Conservation (phyloP, 2,797 vertebrate genomes). For the Etheostoma nigrum region DNA sequence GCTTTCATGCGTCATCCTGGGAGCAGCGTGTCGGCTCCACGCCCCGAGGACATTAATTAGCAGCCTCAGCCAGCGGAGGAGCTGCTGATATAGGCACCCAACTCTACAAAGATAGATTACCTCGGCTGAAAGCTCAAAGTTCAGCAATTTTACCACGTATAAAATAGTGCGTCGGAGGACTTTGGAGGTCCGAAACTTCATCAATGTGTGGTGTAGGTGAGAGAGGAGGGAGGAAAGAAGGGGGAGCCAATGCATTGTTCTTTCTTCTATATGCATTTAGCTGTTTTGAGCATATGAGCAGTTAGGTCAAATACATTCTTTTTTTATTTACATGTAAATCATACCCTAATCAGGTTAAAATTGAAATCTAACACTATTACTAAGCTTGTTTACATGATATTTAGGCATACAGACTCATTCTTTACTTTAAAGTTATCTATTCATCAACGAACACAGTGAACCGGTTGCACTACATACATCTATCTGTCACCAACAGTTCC, state of each 20-base stretch:
- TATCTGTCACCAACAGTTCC: not conserved
- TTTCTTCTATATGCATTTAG: slow-evolving; percentile 11
- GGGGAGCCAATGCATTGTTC: not conserved
- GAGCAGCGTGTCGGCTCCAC: slow-evolving; percentile 56
- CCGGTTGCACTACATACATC: not conserved
- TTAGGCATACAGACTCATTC: not conserved
- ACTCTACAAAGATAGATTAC: slow-evolving; percentile 75
- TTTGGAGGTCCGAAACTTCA: slow-evolving; percentile 41
- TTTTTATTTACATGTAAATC: too few relatives aligned
- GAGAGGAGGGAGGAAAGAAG: not conserved
- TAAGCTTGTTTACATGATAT: too few relatives aligned
- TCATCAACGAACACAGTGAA: not conserved
- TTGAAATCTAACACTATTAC: too few relatives aligned
- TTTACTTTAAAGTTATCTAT: slow-evolving; percentile 2
- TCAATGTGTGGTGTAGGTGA: slow-evolving; percentile 23
- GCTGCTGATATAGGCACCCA: slow-evolving; percentile 71
- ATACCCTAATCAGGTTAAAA: too few relatives aligned
- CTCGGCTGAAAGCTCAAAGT: slow-evolving; percentile 68
- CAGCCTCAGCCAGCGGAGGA: slow-evolving; percentile 53
- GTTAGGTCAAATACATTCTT: not conserved
- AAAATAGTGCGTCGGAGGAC: slow-evolving; percentile 44
- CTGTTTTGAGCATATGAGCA: not conserved
- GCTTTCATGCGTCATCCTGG: slow-evolving; percentile 72
- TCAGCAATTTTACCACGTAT: slow-evolving; percentile 72
- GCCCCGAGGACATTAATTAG: slow-evolving; percentile 76